These are phyloP conservation scores for Platichthys stellatus DNA, from an alignment of 2,113 vertebrate genomes.

Conservation along the genomic window DNA sequence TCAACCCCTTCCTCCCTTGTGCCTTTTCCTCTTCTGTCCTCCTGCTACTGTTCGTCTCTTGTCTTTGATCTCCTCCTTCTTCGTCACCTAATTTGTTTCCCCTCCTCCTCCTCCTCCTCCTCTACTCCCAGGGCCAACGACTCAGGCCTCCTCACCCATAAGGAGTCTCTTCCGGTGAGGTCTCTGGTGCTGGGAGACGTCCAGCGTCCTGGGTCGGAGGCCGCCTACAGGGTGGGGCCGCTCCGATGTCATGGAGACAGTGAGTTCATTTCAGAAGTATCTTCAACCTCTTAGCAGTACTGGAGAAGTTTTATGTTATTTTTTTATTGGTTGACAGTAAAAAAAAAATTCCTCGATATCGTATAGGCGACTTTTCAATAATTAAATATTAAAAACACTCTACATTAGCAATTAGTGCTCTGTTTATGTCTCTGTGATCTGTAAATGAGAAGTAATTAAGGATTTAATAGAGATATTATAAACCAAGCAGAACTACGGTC, in stretches of 20 bases:
- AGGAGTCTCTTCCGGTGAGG: conserved; percentile 91
- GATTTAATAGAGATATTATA: too few species aligned
- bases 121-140: conserved; percentile 86
- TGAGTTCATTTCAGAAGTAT: conserved; percentile 81
- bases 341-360: background rate
- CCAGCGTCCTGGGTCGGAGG: conserved; percentile 88
- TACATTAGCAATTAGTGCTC: too few species aligned
- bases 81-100: background rate
- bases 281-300: background rate
- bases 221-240: conserved; percentile 90
- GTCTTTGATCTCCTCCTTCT: background rate
- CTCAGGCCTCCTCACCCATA: conserved; percentile 91
- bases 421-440: background rate
- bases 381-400: background rate
- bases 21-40: too few species aligned
- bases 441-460: background rate
- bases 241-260: conserved; percentile 92
- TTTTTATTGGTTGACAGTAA: background rate
- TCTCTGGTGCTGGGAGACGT: conserved; percentile 90
- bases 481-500: background rate
- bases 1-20: too few species aligned
- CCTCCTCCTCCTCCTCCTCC: background rate
- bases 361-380: background rate
- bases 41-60: background rate
- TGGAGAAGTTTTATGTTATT: background rate